These are phyloP conservation scores for Xenopus borealis DNA, from an alignment of 2,113 vertebrate species.

Conservation along the genomic window DNA sequence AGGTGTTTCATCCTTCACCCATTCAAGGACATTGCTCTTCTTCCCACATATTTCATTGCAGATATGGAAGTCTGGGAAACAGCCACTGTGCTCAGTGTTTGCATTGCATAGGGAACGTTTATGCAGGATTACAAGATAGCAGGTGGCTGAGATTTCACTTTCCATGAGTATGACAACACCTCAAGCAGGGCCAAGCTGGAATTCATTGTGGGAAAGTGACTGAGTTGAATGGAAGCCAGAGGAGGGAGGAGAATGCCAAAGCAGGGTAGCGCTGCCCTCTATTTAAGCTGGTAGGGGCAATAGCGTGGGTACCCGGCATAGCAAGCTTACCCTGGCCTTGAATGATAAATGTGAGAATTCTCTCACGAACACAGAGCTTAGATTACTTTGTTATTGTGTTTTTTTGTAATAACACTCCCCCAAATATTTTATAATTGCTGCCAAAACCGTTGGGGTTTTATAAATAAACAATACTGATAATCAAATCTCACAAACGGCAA, in stretches of 20 bases:
- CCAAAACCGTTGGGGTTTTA: neutral
- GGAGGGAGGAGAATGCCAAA: neutral
- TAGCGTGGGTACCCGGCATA: neutral
- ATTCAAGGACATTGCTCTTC: slow-evolving; percentile 4
- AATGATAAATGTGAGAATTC: neutral
- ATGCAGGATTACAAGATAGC: slow-evolving; percentile 3
- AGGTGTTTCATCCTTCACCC: slow-evolving; percentile 14
- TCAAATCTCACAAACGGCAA: neutral
- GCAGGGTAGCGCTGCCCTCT: neutral
- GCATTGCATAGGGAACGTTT: neutral
- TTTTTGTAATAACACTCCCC: too few species aligned
- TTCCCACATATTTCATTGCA: slow-evolving; percentile 8
- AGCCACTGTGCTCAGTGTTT: neutral
- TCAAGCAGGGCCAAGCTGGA: neutral
- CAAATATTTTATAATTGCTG: neutral
- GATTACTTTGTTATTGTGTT: too few species aligned
- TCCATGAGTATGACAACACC: neutral
- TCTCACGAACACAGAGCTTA: neutral
- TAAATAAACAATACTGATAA: neutral
- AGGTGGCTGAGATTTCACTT: slow-evolving; percentile 1
- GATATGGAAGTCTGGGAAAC: neutral
- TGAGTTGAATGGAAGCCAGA: neutral
- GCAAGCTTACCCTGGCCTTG: neutral
- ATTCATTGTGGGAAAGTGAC: neutral
- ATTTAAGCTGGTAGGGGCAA: neutral